Evolutionary conservation across 2,797 vertebrate species (phyloP).

Genomic region (Prunella strophiata): DNA sequence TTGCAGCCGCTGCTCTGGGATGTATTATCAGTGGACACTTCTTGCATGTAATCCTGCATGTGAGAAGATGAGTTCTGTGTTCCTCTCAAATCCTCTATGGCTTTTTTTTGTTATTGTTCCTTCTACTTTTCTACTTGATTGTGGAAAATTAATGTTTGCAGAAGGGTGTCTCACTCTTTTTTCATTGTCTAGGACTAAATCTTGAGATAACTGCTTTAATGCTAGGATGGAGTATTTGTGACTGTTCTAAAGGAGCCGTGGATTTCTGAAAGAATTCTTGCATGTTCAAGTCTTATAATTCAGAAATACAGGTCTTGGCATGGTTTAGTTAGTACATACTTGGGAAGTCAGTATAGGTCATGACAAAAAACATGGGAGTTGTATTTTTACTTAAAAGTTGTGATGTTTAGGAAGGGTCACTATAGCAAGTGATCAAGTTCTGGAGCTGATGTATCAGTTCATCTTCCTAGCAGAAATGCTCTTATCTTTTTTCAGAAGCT

Average conservation of each 20-base stretch:
- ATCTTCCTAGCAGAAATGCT: background rate
- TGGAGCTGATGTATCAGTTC: background rate
- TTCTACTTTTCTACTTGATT: background rate
- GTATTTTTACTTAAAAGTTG: background rate
- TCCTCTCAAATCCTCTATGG: background rate
- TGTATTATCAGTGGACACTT: background rate
- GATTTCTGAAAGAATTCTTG: background rate
- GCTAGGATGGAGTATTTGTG: background rate
- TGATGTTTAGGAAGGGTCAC: background rate
- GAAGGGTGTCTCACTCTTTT: background rate
- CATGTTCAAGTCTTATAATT: background rate
- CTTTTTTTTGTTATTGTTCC: background rate
- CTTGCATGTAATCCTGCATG: background rate
- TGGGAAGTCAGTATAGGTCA: background rate
- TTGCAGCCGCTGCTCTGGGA: background rate
- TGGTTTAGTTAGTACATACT: background rate
- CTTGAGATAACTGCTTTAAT: background rate
- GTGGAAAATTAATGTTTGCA: background rate
- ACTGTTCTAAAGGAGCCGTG: background rate
- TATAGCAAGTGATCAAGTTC: background rate
- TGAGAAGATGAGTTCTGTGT: background rate
- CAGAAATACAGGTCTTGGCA: background rate
- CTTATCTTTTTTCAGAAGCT: background rate
- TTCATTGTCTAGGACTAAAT: background rate
- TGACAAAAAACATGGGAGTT: background rate